Evolutionary conservation across 2,888 invertebrate species (phyloP), one percentile per base, ranked within the genome.

Genomic region (Syritta pipiens): DNA sequence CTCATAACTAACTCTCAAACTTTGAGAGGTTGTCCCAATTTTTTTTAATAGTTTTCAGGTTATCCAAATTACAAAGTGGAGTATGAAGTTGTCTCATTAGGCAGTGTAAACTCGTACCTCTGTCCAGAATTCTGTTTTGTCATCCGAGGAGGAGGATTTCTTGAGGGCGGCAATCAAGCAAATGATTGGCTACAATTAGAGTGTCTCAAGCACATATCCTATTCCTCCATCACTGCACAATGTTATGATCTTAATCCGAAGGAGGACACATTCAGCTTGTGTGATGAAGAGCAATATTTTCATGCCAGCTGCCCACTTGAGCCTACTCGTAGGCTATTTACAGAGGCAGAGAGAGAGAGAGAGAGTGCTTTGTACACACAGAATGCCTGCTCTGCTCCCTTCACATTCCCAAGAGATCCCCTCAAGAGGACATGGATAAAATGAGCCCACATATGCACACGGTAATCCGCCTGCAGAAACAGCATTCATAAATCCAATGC

Each of bases 171-270:
- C 74, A 79, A 79, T 79, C 74, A 74, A 32, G 79, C 67, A 68
- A 79, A 74, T 74, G 79, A 79, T 79, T 79, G n/a, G 79, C 79
- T 74, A 79, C 79, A 79, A 79, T 79, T 74, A 79, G 79, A 79
- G 51, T 74, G 79, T 79, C 79, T 79, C 74, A 79, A 79, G 79
- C 79, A 68, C 79, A 74, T 62, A 67, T 79, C 74, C 74, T 67
- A 62, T 74, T 67, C 62, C 74, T 55, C 14, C 20, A 32, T 22
- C 20, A 22, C 28, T 37, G 51, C 22, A 24, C 60, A 53, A 53
- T 59, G 46, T 53, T 67, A 53, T 57, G 65, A 60, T 67, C 59
- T 71, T 60, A 74, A 72, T 79, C 77, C 67, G n/a, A 62, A 68
- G 46, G 62, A 74, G 62, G 67, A 79, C 60, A 30, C 53, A 60